phyloP scores from a whole-genome alignment of 2,113 vertebrate species.

The Alethe castanea region DNA sequence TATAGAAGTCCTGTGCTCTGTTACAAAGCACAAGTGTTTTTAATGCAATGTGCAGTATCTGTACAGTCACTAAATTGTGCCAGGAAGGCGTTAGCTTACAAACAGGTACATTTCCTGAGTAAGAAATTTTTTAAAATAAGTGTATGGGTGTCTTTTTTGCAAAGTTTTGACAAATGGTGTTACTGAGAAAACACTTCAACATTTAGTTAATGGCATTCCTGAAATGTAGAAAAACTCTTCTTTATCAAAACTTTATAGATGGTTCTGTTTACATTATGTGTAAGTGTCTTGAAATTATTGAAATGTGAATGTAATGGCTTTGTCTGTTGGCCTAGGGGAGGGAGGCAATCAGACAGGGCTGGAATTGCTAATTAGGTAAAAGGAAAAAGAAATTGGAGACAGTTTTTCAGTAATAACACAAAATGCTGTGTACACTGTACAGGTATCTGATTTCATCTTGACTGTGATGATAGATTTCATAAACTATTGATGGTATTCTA shows the following conservation, averaged over 20 bases:
- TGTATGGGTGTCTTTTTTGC: background rate
- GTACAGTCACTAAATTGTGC: background rate
- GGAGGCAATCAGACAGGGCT: background rate
- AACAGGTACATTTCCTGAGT: background rate
- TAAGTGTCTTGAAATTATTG: background rate
- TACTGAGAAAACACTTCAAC: background rate
- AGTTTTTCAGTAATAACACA: background rate
- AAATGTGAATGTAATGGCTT: background rate
- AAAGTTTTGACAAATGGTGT: background rate
- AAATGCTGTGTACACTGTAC: background rate
- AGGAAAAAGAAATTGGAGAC: background rate
- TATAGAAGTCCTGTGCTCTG: background rate
- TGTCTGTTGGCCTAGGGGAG: background rate
- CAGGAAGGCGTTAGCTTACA: background rate
- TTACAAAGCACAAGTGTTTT: background rate
- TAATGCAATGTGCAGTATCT: background rate
- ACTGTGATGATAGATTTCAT: background rate
- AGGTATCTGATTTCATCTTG: background rate
- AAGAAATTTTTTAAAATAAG: background rate
- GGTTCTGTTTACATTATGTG: background rate
- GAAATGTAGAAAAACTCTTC: background rate
- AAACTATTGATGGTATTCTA: background rate
- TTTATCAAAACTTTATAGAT: background rate
- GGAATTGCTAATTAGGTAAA: background rate
- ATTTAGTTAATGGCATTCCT: background rate